Base-by-base conservation (phyloP, 2,888 invertebrate genomes). In the Phania funesta region DNA sequence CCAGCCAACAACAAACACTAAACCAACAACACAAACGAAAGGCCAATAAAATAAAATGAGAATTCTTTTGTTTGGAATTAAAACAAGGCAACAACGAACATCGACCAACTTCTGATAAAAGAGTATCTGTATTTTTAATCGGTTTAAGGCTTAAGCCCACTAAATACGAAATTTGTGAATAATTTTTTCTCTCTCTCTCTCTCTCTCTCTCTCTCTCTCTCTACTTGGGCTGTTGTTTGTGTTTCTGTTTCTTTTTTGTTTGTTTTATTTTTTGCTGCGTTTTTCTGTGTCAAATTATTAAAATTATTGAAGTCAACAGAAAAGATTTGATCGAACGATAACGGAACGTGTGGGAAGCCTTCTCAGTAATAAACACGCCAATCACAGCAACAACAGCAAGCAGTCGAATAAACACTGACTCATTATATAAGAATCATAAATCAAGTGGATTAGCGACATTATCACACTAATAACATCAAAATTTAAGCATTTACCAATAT, bases 391-490 rank as follows among this genome's bases (percentile, higher is more conserved):
- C 56, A 67, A 48, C 46, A 71, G 35, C 70, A 48, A n/a, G 18
- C 74, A 38, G 60, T 41, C 54, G 60, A 82, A 68, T 54, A 79
- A 77, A 74, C 81, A 77, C 81, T 84, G 84, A 84, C 84, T 84
- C 84, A 84, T 82, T 82, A 82, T 82, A 80, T 60, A 78, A 76
- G 78, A 83, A 78, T 84, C 84, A 89, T 89, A 89, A 89, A 89
- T 89, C 89, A 89, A 88, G 85, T 85, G 84, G 86, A 86, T 86
- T 86, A 77, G 88, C 87, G 89, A 89, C 89, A 88, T 86, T 89
- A 89, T 89, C 89, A 86, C 86, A 85, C 88, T 89, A 89, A 89
- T 89, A 88, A 89, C 88, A 89, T 89, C 88, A 87, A 84, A 76
- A 83, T 83, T 85, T 85, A 82, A 83, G 83, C 84, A 74, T 78